Evolutionary conservation across 1,140 invertebrate species (phyloP), one percentile per base, ranked within the genome.

Genomic region (Periplaneta americana): DNA sequence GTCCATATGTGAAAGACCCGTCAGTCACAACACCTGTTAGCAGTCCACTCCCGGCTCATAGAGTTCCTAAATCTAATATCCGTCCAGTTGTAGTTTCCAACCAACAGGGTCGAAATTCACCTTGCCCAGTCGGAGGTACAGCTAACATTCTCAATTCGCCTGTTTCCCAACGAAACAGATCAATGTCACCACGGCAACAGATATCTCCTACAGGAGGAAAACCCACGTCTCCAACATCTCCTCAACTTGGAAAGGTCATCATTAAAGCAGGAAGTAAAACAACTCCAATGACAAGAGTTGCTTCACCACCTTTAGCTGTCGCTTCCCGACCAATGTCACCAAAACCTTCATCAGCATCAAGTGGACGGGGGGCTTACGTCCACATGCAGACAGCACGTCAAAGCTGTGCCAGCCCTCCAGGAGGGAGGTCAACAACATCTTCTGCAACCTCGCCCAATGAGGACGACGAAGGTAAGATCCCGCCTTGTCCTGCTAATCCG

Each of bases 1-100:
- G 95, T 87, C 93, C 93, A 66, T 93, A 92, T 85, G 93, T 95
- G 39, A 93, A 93, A 88, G 92, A 93, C 85, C 48, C 48, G 22
- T 90, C 91, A n/a, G 84, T 84, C 81, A 83, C 85, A n/a, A 77
- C 82, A 2, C 82, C 79, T 34, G 76, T 74, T 36, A 80, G 75
- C 37, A 86, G 85, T 79, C 86, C 86, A 34, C 48, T 85, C 34
- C 81, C 84, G 31, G 83, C 82, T 66, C 82, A 84, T 57, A 82
- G 85, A 48, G 82, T 81, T 39, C 66, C 81, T 15, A 83, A 84
- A 75, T 66, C 82, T 2, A 85, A 84, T 33, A 83, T 86, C 34
- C 80, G 85, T 48, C 84, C 85, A 33, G 83, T 86, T 18, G 78
- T 82, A 22, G 34, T 80, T 2, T 74, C 81, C 74, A 81, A 36